phyloP scores from a whole-genome alignment of 1,140 invertebrate species.

The Orussus abietinus region DNA sequence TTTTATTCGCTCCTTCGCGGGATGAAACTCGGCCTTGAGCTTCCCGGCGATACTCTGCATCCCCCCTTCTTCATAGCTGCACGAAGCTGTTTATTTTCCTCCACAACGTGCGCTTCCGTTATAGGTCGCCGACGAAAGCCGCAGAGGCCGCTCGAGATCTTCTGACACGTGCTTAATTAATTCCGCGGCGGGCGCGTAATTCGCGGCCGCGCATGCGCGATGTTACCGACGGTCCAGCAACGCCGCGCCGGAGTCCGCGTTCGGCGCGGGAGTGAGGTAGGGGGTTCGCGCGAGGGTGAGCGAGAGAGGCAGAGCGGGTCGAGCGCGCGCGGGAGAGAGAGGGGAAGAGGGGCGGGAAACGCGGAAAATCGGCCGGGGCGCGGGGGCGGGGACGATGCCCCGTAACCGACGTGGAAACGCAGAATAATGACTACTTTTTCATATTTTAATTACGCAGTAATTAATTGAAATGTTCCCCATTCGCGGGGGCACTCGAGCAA shows the following conservation, averaged over 20 bases:
- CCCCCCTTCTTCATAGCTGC: too few species aligned
- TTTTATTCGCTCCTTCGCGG: too few species aligned
- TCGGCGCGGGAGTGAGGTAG: too few species aligned
- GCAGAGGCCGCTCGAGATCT: slow-evolving; percentile 28
- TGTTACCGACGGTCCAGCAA: not conserved
- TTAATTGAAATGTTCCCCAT: slow-evolving; percentile 37
- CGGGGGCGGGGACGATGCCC: slow-evolving; percentile 4
- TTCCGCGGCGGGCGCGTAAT: slow-evolving; percentile 15
- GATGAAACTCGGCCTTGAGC: too few species aligned
- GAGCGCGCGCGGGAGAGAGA: slow-evolving; percentile 1
- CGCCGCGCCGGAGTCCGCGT: too few species aligned
- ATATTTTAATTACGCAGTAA: slow-evolving; percentile 42
- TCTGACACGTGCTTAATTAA: slow-evolving; percentile 42
- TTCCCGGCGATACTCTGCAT: too few species aligned
- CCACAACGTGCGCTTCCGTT: too few species aligned
- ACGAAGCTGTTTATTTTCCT: too few species aligned
- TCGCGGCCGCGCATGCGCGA: not conserved
- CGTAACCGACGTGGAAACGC: slow-evolving; percentile 34
- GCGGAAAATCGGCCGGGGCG: not conserved
- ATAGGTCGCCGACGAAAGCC: too few species aligned
- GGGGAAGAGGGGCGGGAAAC: slow-evolving; percentile 1
- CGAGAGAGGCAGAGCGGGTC: slow-evolving; percentile 7
- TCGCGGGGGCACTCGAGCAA: slow-evolving; percentile 26
- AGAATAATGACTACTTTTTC: slow-evolving; percentile 41
- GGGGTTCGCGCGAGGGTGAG: too few species aligned